Evolutionary conservation across 2,888 invertebrate genomes (phyloP), one percentile per base, ranked within the genome.

Genomic region (Podabrus alpinus): DNA sequence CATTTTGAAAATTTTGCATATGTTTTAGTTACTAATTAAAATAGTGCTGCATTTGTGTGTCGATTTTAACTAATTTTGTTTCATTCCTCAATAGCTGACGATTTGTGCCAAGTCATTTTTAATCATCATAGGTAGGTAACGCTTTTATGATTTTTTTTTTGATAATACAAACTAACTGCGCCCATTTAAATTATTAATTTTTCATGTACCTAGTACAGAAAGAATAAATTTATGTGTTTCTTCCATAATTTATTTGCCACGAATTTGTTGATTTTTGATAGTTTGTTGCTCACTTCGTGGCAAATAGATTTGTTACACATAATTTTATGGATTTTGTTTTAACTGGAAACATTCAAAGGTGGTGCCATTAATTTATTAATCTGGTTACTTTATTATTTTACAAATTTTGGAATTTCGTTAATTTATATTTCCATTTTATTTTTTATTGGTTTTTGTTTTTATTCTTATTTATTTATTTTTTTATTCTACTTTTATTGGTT

Each of bases 101-200:
- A 86, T 83, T 84, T 86, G 85, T 86, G 86, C 86, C 86, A 86
- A 86, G 84, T 83, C 83, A 85, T 83, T 64, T 64, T 64, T 85
- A 85, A 85, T 81, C 77, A 79, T 66, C 16, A 69, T 84, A 85
- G 86, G 86, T 86, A 85, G 84, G 86, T 86, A 17, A 64, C 62
- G 62, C 21, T 45, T 45, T 60, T 24, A 66, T 13, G 71, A 21
- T 62, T n/a, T 45, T 29, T 29, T 29, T 45, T 45, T 45, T 21
- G 4, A n/a, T 45, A 45, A 21, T 61, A 19, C 15, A 15, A 11
- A 59, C 21, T 59, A 19, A 59, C 60, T 69, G 68, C 29, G 24
- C 45, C 17, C 15, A 24, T 67, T 67, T 11, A 67, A 66, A 24
- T 25, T 24, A n/a, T 15, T 59, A 45, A n/a, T 45, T 45, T 45